These are phyloP conservation scores for Calliopum simillimum DNA, from an alignment of 2,888 invertebrate species.

Conservation along the genomic window DNA sequence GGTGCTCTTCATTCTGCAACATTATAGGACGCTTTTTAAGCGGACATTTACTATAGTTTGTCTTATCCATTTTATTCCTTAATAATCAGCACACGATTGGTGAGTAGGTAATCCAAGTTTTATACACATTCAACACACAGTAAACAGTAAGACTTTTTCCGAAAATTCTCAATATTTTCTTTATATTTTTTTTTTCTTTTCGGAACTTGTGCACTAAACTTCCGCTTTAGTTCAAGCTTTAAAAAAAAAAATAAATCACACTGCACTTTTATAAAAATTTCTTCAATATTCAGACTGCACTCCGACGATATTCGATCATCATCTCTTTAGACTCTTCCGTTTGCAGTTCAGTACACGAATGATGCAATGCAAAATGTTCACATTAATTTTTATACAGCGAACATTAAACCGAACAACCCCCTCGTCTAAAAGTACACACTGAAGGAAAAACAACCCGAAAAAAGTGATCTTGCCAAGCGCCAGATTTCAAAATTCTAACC, in stretches of 20 bases:
- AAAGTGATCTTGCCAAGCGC: slow-evolving; percentile 42
- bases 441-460: slow-evolving; percentile 36
- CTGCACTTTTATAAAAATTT: too few species aligned
- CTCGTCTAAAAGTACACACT: slow-evolving; percentile 26
- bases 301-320: slow-evolving; percentile 34
- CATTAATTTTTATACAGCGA: slow-evolving; percentile 60
- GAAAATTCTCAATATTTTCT: slow-evolving; percentile 15
- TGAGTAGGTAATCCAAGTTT: too few species aligned
- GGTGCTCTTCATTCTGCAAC: slow-evolving; percentile 42
- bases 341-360: slow-evolving; percentile 58
- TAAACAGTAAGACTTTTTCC: background rate
- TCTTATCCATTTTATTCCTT: slow-evolving; percentile 56
- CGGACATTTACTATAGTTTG: slow-evolving; percentile 65
- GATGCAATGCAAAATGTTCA: slow-evolving; percentile 61
- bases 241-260: too few species aligned
- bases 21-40: slow-evolving; percentile 65
- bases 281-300: background rate
- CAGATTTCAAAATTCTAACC: slow-evolving; percentile 53
- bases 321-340: slow-evolving; percentile 53
- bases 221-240: too few species aligned
- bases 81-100: too few species aligned
- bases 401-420: slow-evolving; percentile 52
- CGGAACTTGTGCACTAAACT: too few species aligned
- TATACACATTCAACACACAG: too few species aligned
- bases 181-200: slow-evolving; percentile 6